phyloP scores from a whole-genome alignment of 1,140 invertebrate species.

The Oscheius sp. region DNA sequence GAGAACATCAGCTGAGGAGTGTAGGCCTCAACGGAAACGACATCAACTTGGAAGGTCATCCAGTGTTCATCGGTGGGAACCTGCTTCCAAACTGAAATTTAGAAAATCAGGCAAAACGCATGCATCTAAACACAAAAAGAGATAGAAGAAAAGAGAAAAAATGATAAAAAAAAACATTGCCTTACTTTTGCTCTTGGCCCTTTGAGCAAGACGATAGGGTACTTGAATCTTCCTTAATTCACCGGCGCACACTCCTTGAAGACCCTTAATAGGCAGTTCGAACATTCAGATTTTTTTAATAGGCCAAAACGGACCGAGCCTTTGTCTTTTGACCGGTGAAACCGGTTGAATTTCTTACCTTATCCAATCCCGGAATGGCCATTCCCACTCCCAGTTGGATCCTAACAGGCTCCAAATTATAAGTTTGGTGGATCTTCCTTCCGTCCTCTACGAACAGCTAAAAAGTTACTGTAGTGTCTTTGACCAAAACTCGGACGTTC shows the following conservation, averaged over 20 bases:
- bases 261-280: slow-evolving; percentile 16
- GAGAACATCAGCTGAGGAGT: slow-evolving; percentile 50
- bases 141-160: slow-evolving; percentile 11
- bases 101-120: too few species aligned
- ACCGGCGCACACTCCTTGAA: slow-evolving; percentile 55
- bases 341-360: too few species aligned
- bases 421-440: slow-evolving; percentile 60
- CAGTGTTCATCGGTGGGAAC: slow-evolving; percentile 60
- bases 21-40: slow-evolving; percentile 54
- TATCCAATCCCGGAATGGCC: slow-evolving; percentile 59
- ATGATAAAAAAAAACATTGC: background rate
- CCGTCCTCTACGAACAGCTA: slow-evolving; percentile 55
- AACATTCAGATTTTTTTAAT: background rate
- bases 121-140: too few species aligned
- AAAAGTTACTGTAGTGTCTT: background rate
- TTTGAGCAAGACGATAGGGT: slow-evolving; percentile 56
- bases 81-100: slow-evolving; percentile 54
- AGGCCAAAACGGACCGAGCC: too few species aligned
- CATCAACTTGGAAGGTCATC: slow-evolving; percentile 55
- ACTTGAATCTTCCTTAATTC: slow-evolving; percentile 57
- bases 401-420: slow-evolving; percentile 51
- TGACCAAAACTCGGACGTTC: background rate
- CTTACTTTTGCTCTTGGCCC: slow-evolving; percentile 56
- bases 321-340: too few species aligned
- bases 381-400: slow-evolving; percentile 61